phyloP scores from a whole-genome alignment of 2,113 vertebrate genomes.

The Alectura lathami region DNA sequence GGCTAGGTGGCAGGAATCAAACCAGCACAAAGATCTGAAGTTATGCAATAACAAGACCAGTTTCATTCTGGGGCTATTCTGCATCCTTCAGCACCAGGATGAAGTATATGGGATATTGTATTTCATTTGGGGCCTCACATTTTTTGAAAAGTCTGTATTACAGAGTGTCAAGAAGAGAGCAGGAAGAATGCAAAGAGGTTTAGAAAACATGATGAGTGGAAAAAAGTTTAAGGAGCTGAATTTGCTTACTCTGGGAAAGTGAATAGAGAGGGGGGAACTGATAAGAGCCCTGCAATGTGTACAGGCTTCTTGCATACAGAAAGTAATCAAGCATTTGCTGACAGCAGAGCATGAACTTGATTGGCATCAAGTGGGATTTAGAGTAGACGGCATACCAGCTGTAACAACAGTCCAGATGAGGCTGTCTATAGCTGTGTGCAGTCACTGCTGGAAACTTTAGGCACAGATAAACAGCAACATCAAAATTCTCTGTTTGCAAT shows the following conservation, averaged over 20 bases:
- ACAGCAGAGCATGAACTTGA: not conserved
- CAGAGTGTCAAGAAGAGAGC: not conserved
- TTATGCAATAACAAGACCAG: accelerated
- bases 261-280: not conserved
- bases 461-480: not conserved
- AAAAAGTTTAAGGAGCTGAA: not conserved
- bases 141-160: not conserved
- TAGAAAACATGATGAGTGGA: not conserved
- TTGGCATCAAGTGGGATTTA: not conserved
- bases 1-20: not conserved
- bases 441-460: not conserved
- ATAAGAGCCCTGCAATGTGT: not conserved
- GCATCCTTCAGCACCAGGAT: not conserved
- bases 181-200: not conserved
- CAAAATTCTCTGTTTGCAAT: not conserved
- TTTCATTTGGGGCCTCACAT: not conserved
- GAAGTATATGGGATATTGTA: not conserved
- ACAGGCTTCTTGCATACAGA: not conserved
- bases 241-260: not conserved
- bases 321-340: not conserved
- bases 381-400: not conserved
- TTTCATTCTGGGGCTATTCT: not conserved
- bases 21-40: not conserved
- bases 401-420: not conserved
- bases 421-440: not conserved